Evolutionary conservation across 2,113 vertebrate species (phyloP), one percentile per base, ranked within the genome.

Genomic region (Nannospalax galili): DNA sequence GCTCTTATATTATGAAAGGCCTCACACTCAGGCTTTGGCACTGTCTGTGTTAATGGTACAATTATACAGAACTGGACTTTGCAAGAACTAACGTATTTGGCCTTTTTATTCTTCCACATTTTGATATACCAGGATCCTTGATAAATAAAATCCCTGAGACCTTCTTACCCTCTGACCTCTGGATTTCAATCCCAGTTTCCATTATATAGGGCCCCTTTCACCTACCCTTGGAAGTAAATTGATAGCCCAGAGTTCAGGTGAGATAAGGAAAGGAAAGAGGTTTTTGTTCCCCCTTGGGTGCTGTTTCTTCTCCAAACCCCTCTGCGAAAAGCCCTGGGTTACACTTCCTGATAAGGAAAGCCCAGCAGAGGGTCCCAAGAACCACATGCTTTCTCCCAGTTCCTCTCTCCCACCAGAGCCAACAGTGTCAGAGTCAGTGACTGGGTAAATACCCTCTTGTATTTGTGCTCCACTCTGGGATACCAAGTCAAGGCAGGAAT

Each of bases 381-480:
- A 91, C 16, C 64, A 79, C 32, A 5, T 70, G 95, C 62, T 91
- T 88, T 79, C 48, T 5, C 62, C 62, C 87, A 64, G 8, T 26
- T 56, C 48, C 37, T 79, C 26, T 92, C 0, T 95, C 92, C 86
- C 85, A 28, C 45, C 91, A 87, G 74, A 78, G 58, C 60, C 0
- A 0, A 12, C 75, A 45, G 92, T 89, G 95, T 93, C 88, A 20
- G 97, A 92, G 95, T 88, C 96, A 65, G 94, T 94, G 93, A 81
- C 90, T 96, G 77, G 72, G 84, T 94, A 96, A 97, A 97, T 80
- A 78, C 58, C 35, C 62, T 5, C 89, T 84, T 84, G 65, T 93
- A 91, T 92, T 56, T 74, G 60, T 28, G 56, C 5, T 40, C 92
- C 96, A 97, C 96, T 97, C 97, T 85, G 88, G 96, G 96, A 87